These are phyloP conservation scores for Leptocoma aspasia DNA, from an alignment of 2,113 vertebrate species.

Conservation along the genomic window DNA sequence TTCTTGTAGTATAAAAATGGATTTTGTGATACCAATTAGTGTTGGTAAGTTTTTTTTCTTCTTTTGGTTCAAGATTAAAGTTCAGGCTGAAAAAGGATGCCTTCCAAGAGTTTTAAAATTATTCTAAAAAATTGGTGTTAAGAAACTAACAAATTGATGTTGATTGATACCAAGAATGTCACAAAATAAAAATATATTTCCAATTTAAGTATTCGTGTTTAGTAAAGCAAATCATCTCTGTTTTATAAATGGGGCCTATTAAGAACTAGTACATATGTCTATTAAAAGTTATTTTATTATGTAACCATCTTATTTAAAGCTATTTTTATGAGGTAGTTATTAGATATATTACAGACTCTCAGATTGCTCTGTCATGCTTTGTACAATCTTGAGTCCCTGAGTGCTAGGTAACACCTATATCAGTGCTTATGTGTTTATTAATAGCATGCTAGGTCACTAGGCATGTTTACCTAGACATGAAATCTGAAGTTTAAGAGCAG, in stretches of 20 bases:
- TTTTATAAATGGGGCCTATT: slow-evolving; percentile 22
- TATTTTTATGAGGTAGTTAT: background rate
- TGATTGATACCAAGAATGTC: background rate
- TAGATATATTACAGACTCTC: background rate
- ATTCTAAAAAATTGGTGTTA: background rate
- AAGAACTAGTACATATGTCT: background rate
- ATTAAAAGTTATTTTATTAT: slow-evolving; percentile 4
- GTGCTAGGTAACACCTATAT: background rate
- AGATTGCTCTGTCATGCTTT: background rate
- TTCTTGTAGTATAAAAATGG: background rate
- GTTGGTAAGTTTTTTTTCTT: background rate
- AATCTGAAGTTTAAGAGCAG: background rate
- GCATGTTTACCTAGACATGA: background rate
- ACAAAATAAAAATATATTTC: slow-evolving; percentile 27
- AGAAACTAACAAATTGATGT: background rate
- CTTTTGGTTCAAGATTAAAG: background rate
- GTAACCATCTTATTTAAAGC: background rate
- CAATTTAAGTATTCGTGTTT: background rate
- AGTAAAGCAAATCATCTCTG: background rate
- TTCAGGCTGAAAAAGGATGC: background rate
- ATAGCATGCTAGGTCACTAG: background rate
- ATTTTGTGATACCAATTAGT: background rate
- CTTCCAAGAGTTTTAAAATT: background rate
- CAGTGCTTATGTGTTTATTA: background rate
- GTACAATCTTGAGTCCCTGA: background rate